Conservation (phyloP, 1,140 invertebrate genomes). For the Aethina tumida region DNA sequence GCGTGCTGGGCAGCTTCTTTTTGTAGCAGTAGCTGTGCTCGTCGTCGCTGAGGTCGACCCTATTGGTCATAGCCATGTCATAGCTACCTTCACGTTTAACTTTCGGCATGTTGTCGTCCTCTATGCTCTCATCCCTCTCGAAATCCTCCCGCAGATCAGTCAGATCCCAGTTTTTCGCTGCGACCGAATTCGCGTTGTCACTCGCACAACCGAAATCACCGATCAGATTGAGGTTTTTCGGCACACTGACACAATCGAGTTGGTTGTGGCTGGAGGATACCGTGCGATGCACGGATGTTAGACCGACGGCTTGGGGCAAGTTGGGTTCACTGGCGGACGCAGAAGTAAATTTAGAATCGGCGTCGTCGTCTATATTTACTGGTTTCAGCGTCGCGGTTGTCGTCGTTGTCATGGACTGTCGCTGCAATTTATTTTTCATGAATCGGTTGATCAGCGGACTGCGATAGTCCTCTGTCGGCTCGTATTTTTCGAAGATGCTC, state of each 20-base stretch:
- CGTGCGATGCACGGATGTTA: no score
- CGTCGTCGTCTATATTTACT: conserved; percentile 32
- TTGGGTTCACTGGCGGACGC: conserved; percentile 35
- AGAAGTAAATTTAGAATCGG: conserved; percentile 29
- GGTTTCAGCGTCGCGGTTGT: conserved; percentile 5
- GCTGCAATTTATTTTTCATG: conserved; percentile 18
- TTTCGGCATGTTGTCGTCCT: conserved; percentile 12
- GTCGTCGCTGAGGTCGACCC: conserved; percentile 31
- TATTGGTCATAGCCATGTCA: conserved; percentile 30
- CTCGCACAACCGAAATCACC: conserved; percentile 15
- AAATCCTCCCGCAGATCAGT: conserved; percentile 32
- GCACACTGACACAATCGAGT: conserved; percentile 41
- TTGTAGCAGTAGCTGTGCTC: conserved; percentile 23
- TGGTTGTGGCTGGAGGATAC: conserved; percentile 14
- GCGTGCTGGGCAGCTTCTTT: conserved; percentile 22
- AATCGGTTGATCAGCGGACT: conserved; percentile 27
- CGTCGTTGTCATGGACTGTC: conserved; percentile 4
- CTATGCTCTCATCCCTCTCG: conserved; percentile 2
- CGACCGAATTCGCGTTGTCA: conserved; percentile 28
- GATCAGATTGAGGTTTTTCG: conserved; percentile 42
- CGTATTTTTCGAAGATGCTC: conserved; percentile 26
- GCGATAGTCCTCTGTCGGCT: conserved; percentile 15
- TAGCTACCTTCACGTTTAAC: conserved; percentile 33
- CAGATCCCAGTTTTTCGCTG: conserved; percentile 41
- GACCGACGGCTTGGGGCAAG: conserved; percentile 23